These are phyloP conservation scores for Erebia epiphron DNA, from an alignment of 2,888 invertebrate genomes.

Conservation along the genomic window DNA sequence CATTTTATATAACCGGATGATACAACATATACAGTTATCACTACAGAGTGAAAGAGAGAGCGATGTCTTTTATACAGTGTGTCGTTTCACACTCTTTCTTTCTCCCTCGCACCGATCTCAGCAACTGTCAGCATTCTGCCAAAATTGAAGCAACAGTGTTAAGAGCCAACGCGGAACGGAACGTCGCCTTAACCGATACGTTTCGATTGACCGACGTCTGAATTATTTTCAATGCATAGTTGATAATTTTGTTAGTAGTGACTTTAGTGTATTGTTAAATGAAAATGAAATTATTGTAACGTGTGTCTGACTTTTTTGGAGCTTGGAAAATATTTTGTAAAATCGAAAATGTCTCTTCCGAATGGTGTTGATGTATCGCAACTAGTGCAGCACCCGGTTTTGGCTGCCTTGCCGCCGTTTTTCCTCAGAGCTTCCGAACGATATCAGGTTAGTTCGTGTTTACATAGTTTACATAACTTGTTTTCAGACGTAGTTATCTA, in stretches of 20 bases:
- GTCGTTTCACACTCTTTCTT: slow-evolving; percentile 66
- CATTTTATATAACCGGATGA: slow-evolving; percentile 82
- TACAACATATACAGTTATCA: slow-evolving; percentile 83
- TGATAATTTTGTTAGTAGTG: background rate
- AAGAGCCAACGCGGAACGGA: slow-evolving; percentile 59
- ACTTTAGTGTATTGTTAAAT: slow-evolving; percentile 26
- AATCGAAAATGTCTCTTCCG: slow-evolving; percentile 89
- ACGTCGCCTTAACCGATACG: slow-evolving; percentile 60
- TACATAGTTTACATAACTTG: background rate
- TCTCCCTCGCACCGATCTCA: slow-evolving; percentile 58
- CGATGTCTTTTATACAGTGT: slow-evolving; percentile 70
- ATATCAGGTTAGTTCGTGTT: slow-evolving; percentile 85
- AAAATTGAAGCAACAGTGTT: slow-evolving; percentile 79
- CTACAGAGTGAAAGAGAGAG: slow-evolving; percentile 67
- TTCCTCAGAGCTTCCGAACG: slow-evolving; percentile 94
- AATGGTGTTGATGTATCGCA: slow-evolving; percentile 94
- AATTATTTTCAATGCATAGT: slow-evolving; percentile 31
- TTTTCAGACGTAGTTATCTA: background rate
- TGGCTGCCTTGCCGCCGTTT: slow-evolving; percentile 93
- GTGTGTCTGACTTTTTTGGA: slow-evolving; percentile 31
- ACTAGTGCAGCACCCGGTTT: slow-evolving; percentile 92
- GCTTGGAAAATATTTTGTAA: slow-evolving; percentile 35
- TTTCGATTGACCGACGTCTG: slow-evolving; percentile 36
- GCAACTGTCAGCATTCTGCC: slow-evolving; percentile 65
- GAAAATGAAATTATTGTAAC: slow-evolving; percentile 32